Percentiles rank a stretch among this genome's conserved stretches.
Conservation (phyloP, 2,113 vertebrate genomes). For the Otolemur garnettii region DNA sequence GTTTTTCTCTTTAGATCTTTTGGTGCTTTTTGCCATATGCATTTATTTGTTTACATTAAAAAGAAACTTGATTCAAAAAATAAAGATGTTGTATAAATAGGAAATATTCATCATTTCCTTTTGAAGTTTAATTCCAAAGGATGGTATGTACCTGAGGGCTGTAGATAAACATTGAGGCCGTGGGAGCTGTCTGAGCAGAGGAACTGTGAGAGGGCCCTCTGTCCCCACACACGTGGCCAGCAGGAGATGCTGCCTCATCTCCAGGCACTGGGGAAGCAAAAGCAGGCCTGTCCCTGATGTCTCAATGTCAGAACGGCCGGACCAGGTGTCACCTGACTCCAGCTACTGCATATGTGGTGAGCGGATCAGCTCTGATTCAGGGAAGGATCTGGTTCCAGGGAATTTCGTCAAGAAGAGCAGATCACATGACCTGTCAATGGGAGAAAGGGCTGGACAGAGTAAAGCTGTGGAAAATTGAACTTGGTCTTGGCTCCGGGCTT, state of each 20-base stretch:
- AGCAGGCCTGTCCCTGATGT: rapidly evolving
- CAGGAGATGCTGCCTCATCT: background rate
- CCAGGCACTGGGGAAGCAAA: background rate
- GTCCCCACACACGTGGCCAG: rapidly evolving
- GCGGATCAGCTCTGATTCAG: slow-evolving; percentile 66
- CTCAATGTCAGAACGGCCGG: background rate
- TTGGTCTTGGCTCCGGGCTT: background rate
- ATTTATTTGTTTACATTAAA: slow-evolving; percentile 11
- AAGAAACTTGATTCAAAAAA: background rate
- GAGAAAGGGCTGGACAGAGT: background rate
- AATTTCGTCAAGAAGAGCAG: slow-evolving; percentile 68
- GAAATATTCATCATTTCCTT: background rate
- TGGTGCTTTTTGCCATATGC: background rate
- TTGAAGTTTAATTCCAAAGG: background rate
- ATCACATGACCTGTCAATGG: background rate
- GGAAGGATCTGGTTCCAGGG: slow-evolving; percentile 73
- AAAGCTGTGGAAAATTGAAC: background rate
- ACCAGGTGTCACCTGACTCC: background rate
- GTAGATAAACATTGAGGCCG: background rate
- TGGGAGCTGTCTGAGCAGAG: rapidly evolving
- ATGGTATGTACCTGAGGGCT: rapidly evolving
- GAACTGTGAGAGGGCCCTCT: rapidly evolving
- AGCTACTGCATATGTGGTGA: background rate
- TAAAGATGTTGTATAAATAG: background rate
- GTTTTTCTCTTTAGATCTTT: background rate